These are phyloP conservation scores for Halcyon senegalensis DNA, from an alignment of 2,113 vertebrate species.

Conservation along the genomic window DNA sequence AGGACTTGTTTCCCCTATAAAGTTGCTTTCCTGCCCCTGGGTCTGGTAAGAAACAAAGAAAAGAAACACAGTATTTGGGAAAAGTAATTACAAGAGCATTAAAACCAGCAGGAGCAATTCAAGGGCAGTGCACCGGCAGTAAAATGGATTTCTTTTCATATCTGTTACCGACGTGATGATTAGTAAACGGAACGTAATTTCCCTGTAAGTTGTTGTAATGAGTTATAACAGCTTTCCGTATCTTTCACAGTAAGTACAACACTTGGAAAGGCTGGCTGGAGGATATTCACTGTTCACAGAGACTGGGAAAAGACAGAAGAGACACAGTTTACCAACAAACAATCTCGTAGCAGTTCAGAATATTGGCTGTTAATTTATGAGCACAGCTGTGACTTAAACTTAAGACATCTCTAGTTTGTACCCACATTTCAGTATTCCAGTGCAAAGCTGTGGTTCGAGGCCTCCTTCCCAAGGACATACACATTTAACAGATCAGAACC, in stretches of 20 bases:
- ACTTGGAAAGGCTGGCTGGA: background rate
- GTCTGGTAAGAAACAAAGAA: background rate
- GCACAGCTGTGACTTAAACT: slow-evolving; percentile 49
- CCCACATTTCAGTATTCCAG: background rate
- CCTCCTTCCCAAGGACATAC: background rate
- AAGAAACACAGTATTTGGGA: background rate
- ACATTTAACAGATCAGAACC: background rate
- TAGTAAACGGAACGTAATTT: background rate
- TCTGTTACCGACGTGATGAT: background rate
- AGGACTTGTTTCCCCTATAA: background rate
- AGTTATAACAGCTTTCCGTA: background rate
- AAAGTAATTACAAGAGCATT: slow-evolving; percentile 15
- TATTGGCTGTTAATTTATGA: slow-evolving; percentile 39
- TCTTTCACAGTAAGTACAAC: background rate
- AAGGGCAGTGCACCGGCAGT: accelerated
- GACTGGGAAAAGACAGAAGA: background rate
- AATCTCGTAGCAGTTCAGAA: slow-evolving; percentile 27
- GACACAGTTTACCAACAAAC: slow-evolving; percentile 44
- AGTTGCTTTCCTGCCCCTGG: background rate
- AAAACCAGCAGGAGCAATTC: background rate
- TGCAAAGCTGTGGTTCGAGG: background rate
- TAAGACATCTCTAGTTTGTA: slow-evolving; percentile 12
- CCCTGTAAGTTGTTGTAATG: background rate
- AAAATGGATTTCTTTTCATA: background rate
- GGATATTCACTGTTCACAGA: background rate